Base-by-base conservation (phyloP, 2,888 invertebrate genomes). In the Gymnocheta viridis region DNA sequence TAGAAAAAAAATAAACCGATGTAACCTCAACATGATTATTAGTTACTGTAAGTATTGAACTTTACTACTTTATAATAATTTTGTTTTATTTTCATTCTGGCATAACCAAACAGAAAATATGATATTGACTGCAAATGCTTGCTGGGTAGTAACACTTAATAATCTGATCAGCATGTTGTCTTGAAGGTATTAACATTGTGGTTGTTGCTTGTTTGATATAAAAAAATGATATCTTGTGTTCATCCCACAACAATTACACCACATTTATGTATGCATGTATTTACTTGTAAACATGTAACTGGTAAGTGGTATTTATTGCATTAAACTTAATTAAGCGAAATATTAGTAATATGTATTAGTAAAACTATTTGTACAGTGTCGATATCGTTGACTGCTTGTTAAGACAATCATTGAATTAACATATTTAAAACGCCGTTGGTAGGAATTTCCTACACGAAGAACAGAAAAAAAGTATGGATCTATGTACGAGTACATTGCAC, bases 301-400 rank as follows among this genome's bases (percentile, higher is more conserved):
- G 27, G 47, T 41, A 64, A 51, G 70, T 69, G 38, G 35, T 35
- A 72, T 80, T 66, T 64, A 73, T 73, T 73, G 56, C 56, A 66
- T 80, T 56, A 80, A 58, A 49, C 58, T 67, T 69, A 77, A 67
- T 77, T 77, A 60, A 60, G 67, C 60, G 27, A 60, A 29, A 49
- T 38, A 60, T 58, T 67, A 60, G 27, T 69, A 67, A 69, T 69
- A 60, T 56, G 29, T 67, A 17, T 7, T 44, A 0, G 27, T 24
- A 38, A 24, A 41, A 24, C 38, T 38, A 51, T 17, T 27, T 27
- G 24, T 2, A 44, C 2, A 51, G 66, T 41, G 76, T 60, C 49
- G 38, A 51, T 69, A 41, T 47, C 19, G 60, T 77, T 77, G 49
- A 19, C 9, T 77, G 77, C 58, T 49, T 22, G 56, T 47, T 66